Evolutionary conservation across 92 coral and sea anemone species (phyloP), one percentile per base, ranked within the genome.

Genomic region (Heteractis magnifica): DNA sequence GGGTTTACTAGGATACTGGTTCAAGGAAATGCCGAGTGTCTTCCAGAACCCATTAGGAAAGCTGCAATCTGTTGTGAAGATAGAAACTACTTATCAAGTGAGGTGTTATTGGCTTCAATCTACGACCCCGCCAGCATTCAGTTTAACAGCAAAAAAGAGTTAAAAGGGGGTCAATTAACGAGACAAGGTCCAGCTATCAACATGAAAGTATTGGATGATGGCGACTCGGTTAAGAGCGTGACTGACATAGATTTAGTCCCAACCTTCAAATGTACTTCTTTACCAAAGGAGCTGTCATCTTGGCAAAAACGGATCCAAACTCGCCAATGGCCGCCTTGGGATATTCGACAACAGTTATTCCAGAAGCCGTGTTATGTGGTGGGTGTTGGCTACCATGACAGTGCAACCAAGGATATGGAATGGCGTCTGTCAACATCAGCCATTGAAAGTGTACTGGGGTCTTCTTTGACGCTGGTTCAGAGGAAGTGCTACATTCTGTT

Each of bases 401-500:
- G 84, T 81, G 64, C 76, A 51, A n/a, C n/a, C 10, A 81, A 81
- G 44, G 84, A 68, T n/a, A 19, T 81, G 44, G 84, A 81, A 11
- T 81, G 84, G 84, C 84, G 84, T 7, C 16, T 81, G 10, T 81
- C 84, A 51, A 51, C 77, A 51, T 68, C 75, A 71, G 65, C 60
- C n/a, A 72, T 72, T 55, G 84, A 81, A 56, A 71, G 77, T 65
- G 76, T 71, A 7, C 78, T 81, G 15, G 75, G 62, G 51, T 68
- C 75, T 10, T 71, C 84, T 6, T 49, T 81, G 77, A 68, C 84
- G 21, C 64, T 72, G 19, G 58, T 71, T 16, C 84, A 81, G 65
- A 71, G 84, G 26, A 81, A 81, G 84, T 81, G 84, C 84, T 81
- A 81, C 59, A 55, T 81, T 21, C 75, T 81, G 13, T 68, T 72